Conservation (phyloP, 2,113 vertebrate species). For the Willisornis vidua region DNA sequence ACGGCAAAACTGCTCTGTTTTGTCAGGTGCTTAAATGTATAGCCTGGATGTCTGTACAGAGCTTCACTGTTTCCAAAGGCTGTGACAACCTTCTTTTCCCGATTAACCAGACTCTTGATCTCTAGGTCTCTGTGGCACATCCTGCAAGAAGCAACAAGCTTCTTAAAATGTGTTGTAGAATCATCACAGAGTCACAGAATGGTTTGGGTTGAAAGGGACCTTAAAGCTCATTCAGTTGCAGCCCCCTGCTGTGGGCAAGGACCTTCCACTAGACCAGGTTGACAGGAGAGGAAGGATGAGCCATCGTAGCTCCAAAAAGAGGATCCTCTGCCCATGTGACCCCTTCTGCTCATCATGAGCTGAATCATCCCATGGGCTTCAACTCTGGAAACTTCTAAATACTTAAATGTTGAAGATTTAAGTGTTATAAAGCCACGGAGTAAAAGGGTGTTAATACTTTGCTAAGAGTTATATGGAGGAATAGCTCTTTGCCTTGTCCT, state of each 20-base stretch:
- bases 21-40: background rate
- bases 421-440: background rate
- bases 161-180: background rate
- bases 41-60: background rate
- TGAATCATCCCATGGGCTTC: rapidly evolving
- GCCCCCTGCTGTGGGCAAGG: background rate
- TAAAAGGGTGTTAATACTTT: background rate
- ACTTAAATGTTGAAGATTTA: background rate
- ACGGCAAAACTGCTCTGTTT: background rate
- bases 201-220: background rate
- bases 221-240: background rate
- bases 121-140: background rate
- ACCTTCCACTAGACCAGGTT: background rate
- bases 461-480: background rate
- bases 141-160: background rate
- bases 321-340: background rate
- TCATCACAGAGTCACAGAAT: background rate
- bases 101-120: background rate
- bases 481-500: background rate
- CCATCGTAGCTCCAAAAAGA: rapidly evolving
- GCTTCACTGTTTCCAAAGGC: background rate
- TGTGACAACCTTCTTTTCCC: background rate
- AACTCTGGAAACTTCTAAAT: background rate
- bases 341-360: background rate
- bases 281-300: background rate